Percentiles rank a stretch among this genome's conserved stretches.
These are phyloP conservation scores for Acanthornis magna DNA, from an alignment of 2,797 vertebrate genomes.

Conservation along the genomic window DNA sequence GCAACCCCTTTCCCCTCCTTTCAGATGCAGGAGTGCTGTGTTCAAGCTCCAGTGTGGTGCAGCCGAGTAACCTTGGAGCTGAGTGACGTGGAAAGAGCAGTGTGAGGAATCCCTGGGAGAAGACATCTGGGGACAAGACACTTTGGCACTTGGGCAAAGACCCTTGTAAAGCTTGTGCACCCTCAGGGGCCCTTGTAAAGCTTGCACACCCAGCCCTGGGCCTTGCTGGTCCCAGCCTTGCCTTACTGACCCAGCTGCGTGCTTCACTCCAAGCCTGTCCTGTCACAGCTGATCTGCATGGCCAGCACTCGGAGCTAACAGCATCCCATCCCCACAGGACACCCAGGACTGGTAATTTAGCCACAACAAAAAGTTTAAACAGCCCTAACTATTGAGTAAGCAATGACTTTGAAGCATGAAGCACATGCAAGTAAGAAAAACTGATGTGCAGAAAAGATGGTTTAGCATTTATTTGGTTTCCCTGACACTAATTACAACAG, in stretches of 20 bases:
- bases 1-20: background rate
- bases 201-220: fast-evolving
- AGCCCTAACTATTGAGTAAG: background rate
- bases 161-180: background rate
- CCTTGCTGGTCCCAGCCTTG: background rate
- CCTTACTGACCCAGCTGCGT: background rate
- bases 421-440: background rate
- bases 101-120: background rate
- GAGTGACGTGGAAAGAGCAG: fast-evolving
- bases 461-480: background rate
- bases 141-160: background rate
- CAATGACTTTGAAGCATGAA: background rate
- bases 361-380: background rate
- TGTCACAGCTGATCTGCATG: fast-evolving
- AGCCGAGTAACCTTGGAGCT: background rate
- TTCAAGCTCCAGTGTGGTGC: fast-evolving
- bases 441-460: background rate
- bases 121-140: background rate
- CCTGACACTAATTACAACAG: background rate
- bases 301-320: background rate
- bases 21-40: background rate
- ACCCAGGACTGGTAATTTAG: background rate
- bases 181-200: background rate
- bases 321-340: background rate
- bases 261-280: background rate